A percentile compares a stretch with the other conserved stretches of the same genome.
Evolutionary conservation across 2,113 vertebrate species (phyloP).

Genomic region (Brachirus orientalis): DNA sequence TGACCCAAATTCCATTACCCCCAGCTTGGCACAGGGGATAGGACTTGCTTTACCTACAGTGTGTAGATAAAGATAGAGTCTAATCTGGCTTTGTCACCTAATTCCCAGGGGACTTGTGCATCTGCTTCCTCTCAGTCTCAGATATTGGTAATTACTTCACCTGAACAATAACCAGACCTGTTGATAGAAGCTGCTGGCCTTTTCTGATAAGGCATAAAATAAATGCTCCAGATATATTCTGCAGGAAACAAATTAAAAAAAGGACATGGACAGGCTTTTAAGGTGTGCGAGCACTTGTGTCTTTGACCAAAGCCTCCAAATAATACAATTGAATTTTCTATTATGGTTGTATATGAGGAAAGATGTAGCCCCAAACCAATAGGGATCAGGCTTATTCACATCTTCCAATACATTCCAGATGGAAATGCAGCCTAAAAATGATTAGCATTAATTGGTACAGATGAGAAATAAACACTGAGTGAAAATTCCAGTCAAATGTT

Average conservation of each 20-base stretch:
- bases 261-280: slow-evolving; percentile 5
- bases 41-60: slow-evolving; percentile 34
- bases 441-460: slow-evolving; percentile 5
- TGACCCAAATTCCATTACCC: slow-evolving; percentile 65
- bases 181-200: slow-evolving; percentile 48
- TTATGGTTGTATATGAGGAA: not conserved
- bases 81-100: slow-evolving; percentile 55
- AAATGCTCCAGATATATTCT: slow-evolving; percentile 35
- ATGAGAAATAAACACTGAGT: too few relatives aligned
- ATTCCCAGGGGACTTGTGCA: slow-evolving; percentile 35
- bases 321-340: too few relatives aligned
- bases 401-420: slow-evolving; percentile 13
- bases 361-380: not conserved
- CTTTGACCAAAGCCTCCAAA: not conserved
- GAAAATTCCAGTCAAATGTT: not conserved
- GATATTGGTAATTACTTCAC: slow-evolving; percentile 67
- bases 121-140: slow-evolving; percentile 42
- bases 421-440: not conserved
- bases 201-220: slow-evolving; percentile 51
- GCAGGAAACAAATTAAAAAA: not conserved
- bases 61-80: slow-evolving; percentile 60
- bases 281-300: not conserved
- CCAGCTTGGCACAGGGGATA: slow-evolving; percentile 13
- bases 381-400: not conserved
- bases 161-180: slow-evolving; percentile 63